Base-by-base conservation (phyloP, 2,888 invertebrate genomes). In the Aelia acuminata region DNA sequence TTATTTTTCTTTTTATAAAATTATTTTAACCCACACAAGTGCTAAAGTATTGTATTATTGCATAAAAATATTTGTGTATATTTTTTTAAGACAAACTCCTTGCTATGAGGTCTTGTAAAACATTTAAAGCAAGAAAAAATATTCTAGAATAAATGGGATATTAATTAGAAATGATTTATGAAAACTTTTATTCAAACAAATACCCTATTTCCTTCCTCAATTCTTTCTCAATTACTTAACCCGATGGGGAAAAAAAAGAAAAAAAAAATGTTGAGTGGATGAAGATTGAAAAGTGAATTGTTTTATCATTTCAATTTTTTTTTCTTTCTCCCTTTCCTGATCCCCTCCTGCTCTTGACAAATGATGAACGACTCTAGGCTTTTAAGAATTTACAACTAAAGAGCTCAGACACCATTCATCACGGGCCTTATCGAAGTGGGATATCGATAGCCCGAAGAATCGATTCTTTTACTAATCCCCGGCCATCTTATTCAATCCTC, bases 331-430 rank as follows among this genome's bases (percentile, higher is more conserved):
- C n/a, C n/a, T n/a, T n/a, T n/a, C n/a, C n/a, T n/a, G n/a, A 26
- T 10, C 26, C 3, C 15, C 63, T 3, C 22, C 11, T 43, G 80
- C 43, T 43, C 80, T 47, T 80, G 80, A 80, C 80, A 80, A 43
- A 80, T 80, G 80, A 80, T 80, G 43, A 80, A 80, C 43, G 80
- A 80, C 22, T 43, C 11, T 11, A 20, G 80, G 20, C 80, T 39
- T 80, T 80, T 80, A 47, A 80, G 80, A 80, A 80, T 80, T 80
- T 80, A 80, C 80, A 80, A 80, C 80, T 39, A 80, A 80, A 80
- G 43, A 22, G 18, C 80, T 15, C 13, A 0, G 1, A n/a, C 3
- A 80, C 43, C 80, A 80, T 80, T 80, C 43, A 80, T 80, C 80
- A 80, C 43, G n/a, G 0, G n/a, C 43, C 80, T 47, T 80, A 43